Percentiles rank a stretch among this genome's conserved stretches.
phyloP scores from a whole-genome alignment of 2,797 vertebrate species.

The Falco columbarius region DNA sequence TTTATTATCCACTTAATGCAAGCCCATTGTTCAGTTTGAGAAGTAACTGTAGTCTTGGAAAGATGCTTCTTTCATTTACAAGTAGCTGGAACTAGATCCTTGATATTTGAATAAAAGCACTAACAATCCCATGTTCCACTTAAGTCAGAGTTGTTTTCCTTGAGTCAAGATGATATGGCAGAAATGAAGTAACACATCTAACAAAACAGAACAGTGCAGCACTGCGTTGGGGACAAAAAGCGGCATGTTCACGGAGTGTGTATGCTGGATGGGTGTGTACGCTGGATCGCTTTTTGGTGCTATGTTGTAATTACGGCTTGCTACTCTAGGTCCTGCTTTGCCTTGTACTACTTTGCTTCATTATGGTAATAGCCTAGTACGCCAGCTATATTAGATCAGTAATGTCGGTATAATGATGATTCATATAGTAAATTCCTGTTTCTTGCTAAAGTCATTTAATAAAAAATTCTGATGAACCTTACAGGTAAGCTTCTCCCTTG shows the following conservation, averaged over 20 bases:
- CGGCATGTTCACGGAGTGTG: accelerated
- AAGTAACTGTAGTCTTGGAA: background rate
- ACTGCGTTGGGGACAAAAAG: background rate
- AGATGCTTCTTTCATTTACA: background rate
- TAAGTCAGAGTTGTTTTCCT: background rate
- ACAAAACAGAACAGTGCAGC: background rate
- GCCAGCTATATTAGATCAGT: background rate
- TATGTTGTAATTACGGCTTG: background rate
- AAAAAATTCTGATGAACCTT: background rate
- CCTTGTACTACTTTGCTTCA: background rate
- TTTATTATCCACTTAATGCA: background rate
- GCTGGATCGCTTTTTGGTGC: background rate
- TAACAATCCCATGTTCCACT: background rate
- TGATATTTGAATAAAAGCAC: background rate
- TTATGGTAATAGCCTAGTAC: background rate
- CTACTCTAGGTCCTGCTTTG: background rate
- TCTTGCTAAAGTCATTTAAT: background rate
- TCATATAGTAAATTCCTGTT: background rate
- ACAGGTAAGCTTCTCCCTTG: background rate
- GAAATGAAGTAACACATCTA: background rate
- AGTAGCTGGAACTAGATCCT: background rate
- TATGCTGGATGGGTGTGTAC: background rate
- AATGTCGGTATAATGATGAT: background rate
- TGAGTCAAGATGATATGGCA: background rate
- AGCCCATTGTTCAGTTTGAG: background rate